Evolutionary conservation across 2,797 vertebrate genomes (phyloP).

Genomic region (Hyperoplus lanceolatus): DNA sequence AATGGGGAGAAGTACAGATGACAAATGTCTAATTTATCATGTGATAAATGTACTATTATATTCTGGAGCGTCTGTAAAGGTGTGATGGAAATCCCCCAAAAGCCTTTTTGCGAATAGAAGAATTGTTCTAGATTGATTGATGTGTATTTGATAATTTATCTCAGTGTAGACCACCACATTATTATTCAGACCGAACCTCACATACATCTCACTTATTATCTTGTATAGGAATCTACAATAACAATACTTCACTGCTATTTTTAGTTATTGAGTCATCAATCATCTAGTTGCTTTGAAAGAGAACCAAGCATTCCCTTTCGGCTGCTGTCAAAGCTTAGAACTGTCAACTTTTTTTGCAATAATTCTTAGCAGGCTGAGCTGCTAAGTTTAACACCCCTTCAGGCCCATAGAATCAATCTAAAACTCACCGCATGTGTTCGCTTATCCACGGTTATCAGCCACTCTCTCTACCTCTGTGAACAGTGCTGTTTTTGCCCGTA

Average conservation of each 20-base stretch:
- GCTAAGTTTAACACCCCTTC: conserved; percentile 22
- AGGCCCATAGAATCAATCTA: conserved; percentile 34
- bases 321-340: conserved; percentile 45
- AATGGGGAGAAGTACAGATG: no score
- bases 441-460: conserved; percentile 29
- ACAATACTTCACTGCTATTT: conserved; percentile 41
- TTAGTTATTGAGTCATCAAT: conserved; percentile 57
- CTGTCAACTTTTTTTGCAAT: conserved; percentile 28
- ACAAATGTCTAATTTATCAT: neutral
- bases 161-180: neutral
- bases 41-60: neutral
- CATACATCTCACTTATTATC: conserved; percentile 16
- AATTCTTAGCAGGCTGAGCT: conserved; percentile 25
- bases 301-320: conserved; percentile 38
- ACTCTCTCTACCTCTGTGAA: conserved; percentile 32
- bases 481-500: conserved; percentile 27
- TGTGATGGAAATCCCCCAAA: neutral
- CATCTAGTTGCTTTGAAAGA: conserved; percentile 40
- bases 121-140: neutral
- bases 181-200: conserved; percentile 8
- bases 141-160: conserved; percentile 11
- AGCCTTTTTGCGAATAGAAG: neutral
- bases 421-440: conserved; percentile 22
- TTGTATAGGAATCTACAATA: conserved; percentile 9
- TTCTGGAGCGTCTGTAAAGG: neutral